Base-by-base conservation (phyloP, 2,888 invertebrate genomes). In the Vannuccia rotundouncinata region DNA sequence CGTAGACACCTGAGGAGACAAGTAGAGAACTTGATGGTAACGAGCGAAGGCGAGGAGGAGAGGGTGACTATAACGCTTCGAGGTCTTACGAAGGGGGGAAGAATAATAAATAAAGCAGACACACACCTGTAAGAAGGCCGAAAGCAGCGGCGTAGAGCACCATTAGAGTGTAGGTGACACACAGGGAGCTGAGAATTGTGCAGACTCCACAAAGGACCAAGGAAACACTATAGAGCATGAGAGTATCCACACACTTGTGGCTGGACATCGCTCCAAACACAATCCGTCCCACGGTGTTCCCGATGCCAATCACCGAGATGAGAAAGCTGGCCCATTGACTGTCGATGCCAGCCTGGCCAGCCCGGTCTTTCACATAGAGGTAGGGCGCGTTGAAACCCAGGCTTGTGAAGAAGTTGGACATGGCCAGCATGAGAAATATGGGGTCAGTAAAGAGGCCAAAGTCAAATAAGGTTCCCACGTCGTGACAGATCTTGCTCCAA, bases 331-430 rank as follows among this genome's bases (percentile, higher is more conserved):
- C 91, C 0, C 84, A 74, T 45, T 84, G 90, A 87, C 0, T 83
- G 77, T 74, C 82, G 60, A 83, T 85, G 60, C 84, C 87, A 80
- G 81, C 85, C 84, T 85, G 84, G 0, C 83, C 81, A 0, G 93
- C 94, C 83, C 94, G 84, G 83, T 89, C 88, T 28, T 95, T 94
- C 79, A 94, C 89, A 85, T 92, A 98, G 88, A 93, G 91, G 87
- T 94, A 98, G 0, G 98, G 98, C 28, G 97, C 94, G 87, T 95
- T 97, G 90, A 97, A 95, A 1, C 87, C 88, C 89, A 95, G 91
- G 92, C 96, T 94, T 0, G 96, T 96, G 82, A 97, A 91, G 85
- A 95, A 93, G 29, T 97, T 97, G 83, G 95, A 94, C 30, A 94
- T 84, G 1, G 94, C 93, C 74, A 99, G 90, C 66, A 97, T 90